Conservation (phyloP, 2,113 vertebrate genomes). For the Salminus brasiliensis region DNA sequence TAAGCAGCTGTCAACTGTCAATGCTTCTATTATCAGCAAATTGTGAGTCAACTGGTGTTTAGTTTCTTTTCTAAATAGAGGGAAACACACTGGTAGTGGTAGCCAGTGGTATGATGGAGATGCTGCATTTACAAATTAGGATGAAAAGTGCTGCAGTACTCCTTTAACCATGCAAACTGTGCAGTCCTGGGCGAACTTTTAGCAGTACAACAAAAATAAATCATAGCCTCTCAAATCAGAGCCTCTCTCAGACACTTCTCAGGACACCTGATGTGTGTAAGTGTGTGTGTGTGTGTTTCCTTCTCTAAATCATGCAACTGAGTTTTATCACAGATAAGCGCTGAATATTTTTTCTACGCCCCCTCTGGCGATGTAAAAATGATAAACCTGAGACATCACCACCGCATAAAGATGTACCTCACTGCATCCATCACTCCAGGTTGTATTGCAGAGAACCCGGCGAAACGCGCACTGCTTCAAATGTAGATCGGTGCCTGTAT, state of each 20-base stretch:
- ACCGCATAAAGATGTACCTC: neutral
- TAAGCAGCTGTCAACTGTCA: neutral
- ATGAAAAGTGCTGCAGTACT: neutral
- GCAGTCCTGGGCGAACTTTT: neutral
- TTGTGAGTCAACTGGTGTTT: neutral
- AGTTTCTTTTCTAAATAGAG: neutral
- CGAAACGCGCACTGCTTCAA: neutral
- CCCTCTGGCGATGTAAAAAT: neutral
- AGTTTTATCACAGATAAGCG: neutral
- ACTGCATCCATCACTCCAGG: neutral
- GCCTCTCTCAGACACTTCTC: conserved; percentile 16
- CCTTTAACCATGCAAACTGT: neutral
- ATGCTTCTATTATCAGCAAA: neutral
- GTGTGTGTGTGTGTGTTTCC: neutral
- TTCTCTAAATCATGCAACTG: conserved; percentile 3
- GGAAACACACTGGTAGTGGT: neutral
- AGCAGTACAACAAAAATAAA: neutral
- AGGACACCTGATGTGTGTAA: conserved; percentile 18
- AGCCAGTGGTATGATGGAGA: neutral
- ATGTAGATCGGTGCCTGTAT: neutral
- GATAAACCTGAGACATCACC: no score
- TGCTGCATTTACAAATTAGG: neutral
- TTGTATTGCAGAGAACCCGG: neutral
- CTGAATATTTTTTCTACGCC: neutral
- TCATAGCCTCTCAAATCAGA: conserved; percentile 46